Evolutionary conservation across 2,888 invertebrate genomes (phyloP).

Genomic region (Catocala sponsa): DNA sequence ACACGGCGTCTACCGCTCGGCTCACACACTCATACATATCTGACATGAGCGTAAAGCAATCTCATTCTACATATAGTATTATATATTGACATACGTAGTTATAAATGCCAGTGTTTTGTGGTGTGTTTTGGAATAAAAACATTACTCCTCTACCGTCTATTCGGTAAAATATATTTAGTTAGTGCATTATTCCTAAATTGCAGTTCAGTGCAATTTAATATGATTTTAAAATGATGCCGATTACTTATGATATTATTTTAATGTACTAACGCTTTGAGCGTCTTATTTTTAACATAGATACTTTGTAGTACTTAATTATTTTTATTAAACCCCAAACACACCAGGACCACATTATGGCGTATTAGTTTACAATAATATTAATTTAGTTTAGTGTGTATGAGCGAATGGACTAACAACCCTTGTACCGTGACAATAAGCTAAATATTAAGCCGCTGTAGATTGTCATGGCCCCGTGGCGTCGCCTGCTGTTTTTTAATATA

Average conservation of each 20-base stretch:
- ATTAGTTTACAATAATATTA: slow-evolving; percentile 50
- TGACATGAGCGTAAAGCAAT: slow-evolving; percentile 80
- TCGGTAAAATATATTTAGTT: not conserved
- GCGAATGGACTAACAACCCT: slow-evolving; percentile 83
- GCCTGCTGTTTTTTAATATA: slow-evolving; percentile 32
- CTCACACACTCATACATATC: slow-evolving; percentile 83
- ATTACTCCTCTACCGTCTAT: not conserved
- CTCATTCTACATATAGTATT: slow-evolving; percentile 72
- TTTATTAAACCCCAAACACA: slow-evolving; percentile 25
- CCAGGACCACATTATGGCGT: slow-evolving; percentile 28
- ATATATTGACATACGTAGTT: slow-evolving; percentile 69
- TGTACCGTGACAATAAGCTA: slow-evolving; percentile 85
- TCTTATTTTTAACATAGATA: slow-evolving; percentile 1
- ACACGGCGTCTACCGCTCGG: slow-evolving; percentile 66
- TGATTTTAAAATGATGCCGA: not conserved
- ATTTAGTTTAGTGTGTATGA: slow-evolving; percentile 70
- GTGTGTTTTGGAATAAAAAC: slow-evolving; percentile 28
- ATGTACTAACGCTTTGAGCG: not conserved
- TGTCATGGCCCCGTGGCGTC: slow-evolving; percentile 54
- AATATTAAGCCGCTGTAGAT: slow-evolving; percentile 76
- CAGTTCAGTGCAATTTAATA: too few relatives aligned
- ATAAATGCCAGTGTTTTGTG: slow-evolving; percentile 48
- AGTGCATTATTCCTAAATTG: too few relatives aligned
- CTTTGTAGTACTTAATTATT: slow-evolving; percentile 7
- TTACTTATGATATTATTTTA: too few relatives aligned